Evolutionary conservation across 2,113 vertebrate species (phyloP).

Genomic region (Phainopepla nitens): DNA sequence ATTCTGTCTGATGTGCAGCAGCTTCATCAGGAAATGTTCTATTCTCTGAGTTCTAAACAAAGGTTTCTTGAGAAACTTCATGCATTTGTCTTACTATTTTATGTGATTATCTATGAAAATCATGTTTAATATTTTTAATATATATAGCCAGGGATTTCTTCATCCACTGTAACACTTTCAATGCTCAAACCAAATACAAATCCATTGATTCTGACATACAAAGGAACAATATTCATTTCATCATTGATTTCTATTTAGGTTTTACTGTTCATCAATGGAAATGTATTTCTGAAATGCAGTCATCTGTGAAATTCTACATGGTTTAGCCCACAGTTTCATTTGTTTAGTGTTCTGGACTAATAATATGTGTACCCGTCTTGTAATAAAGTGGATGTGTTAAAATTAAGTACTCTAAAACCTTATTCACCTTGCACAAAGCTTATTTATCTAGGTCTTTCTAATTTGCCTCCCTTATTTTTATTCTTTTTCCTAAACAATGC

Average conservation of each 20-base stretch:
- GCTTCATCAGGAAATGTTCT: neutral
- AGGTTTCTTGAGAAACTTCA: neutral
- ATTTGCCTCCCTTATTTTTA: neutral
- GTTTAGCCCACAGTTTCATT: neutral
- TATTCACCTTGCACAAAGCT: neutral
- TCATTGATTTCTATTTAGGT: slow-evolving; percentile 24
- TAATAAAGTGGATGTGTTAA: neutral
- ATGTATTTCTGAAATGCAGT: neutral
- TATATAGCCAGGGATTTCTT: neutral
- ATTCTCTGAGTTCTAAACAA: neutral
- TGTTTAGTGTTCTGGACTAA: neutral
- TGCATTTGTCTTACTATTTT: neutral
- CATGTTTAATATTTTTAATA: neutral
- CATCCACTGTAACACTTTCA: neutral
- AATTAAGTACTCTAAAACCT: neutral
- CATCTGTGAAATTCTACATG: neutral
- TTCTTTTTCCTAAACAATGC: neutral
- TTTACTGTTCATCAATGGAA: slow-evolving; percentile 29
- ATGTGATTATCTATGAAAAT: neutral
- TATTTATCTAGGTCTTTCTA: neutral
- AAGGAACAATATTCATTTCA: neutral
- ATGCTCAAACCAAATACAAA: neutral
- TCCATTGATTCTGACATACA: neutral
- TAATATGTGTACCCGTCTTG: neutral
- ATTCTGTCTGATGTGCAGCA: neutral